Evolutionary conservation across 2,113 vertebrate genomes (phyloP).

Genomic region (Ailuropoda melanoleuca): DNA sequence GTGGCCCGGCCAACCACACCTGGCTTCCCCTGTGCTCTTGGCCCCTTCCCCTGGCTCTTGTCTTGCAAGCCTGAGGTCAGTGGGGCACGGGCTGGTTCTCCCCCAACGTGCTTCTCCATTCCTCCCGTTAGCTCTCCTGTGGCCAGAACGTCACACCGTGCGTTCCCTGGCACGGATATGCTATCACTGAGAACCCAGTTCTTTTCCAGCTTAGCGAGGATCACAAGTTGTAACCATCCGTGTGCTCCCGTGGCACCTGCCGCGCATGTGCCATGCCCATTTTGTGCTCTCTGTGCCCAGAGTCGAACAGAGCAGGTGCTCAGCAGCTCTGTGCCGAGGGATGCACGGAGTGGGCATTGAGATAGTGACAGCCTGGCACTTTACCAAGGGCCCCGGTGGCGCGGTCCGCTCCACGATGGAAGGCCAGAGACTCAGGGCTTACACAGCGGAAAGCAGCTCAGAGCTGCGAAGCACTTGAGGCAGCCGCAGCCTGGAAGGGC

Average conservation of each 20-base stretch:
- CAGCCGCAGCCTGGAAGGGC: background rate
- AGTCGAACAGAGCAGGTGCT: background rate
- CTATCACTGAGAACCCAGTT: background rate
- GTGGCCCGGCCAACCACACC: background rate
- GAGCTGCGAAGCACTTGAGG: background rate
- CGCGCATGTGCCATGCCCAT: too few species aligned
- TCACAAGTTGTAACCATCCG: background rate
- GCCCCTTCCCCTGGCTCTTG: background rate
- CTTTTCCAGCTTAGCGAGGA: too few species aligned
- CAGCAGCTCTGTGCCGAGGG: fast-evolving
- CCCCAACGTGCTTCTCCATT: too few species aligned
- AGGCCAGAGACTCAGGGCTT: background rate
- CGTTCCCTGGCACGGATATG: background rate
- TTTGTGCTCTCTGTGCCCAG: background rate
- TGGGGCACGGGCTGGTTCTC: background rate
- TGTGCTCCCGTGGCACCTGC: too few species aligned
- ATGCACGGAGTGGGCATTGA: background rate
- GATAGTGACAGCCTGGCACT: background rate
- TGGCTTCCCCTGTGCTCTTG: fast-evolving
- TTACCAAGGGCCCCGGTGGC: background rate
- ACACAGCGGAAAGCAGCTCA: background rate
- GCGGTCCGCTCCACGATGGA: background rate
- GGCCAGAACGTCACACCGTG: fast-evolving
- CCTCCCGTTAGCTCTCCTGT: too few species aligned
- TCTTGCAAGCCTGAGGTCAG: background rate